Conservation (phyloP, 1,140 invertebrate genomes). For the Tenebrio molitor region DNA sequence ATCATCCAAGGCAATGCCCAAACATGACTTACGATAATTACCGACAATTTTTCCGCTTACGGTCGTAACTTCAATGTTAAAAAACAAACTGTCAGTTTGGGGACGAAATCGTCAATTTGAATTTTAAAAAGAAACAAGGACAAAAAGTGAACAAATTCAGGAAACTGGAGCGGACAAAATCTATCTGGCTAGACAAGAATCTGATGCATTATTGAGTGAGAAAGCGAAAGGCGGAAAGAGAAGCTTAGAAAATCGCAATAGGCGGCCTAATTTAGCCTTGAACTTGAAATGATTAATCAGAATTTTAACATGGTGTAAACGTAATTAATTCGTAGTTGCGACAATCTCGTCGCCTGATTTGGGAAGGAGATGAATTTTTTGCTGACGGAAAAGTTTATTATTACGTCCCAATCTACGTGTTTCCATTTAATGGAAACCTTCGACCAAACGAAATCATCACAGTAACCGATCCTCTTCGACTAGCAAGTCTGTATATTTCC, state of each 20-base stretch:
- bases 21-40: conserved; percentile 30
- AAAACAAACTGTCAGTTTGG: background rate
- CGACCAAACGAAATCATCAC: background rate
- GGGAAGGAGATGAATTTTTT: too few species aligned
- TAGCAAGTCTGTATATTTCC: background rate
- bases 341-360: too few species aligned
- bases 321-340: too few species aligned
- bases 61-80: background rate
- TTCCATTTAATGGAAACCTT: background rate
- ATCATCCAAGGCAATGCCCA: conserved; percentile 21
- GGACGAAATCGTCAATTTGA: background rate
- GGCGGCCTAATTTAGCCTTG: conserved; percentile 12
- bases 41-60: conserved; percentile 14
- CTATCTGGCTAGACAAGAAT: conserved; percentile 15
- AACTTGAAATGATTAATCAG: conserved; percentile 13
- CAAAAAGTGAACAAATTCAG: background rate
- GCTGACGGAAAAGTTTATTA: too few species aligned
- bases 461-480: background rate
- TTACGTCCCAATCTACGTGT: too few species aligned
- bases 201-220: conserved; percentile 23
- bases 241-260: conserved; percentile 17
- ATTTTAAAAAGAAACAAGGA: conserved; percentile 11
- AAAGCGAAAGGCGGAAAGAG: conserved; percentile 38
- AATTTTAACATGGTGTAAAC: too few species aligned
- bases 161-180: conserved; percentile 33